Base-by-base conservation (phyloP, 1,140 invertebrate genomes). In the Sycophila sp. region DNA sequence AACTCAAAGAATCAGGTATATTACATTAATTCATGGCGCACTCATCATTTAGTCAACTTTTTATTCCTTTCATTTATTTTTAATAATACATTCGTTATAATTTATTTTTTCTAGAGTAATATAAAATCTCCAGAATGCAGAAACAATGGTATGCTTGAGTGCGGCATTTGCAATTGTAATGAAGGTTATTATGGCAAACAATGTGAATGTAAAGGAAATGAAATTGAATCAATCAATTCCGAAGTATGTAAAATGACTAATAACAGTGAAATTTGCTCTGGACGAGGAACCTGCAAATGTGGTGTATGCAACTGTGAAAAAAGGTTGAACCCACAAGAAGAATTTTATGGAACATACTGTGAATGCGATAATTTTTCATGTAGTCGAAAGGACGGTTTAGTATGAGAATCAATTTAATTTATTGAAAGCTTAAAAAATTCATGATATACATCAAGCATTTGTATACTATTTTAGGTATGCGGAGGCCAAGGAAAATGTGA, bases 321-420 rank as follows among this genome's bases (percentile, higher is more conserved):
- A 74, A 85, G 89, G 24, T 76, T 82, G 17, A 86, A 87, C 75
- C 78, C 78, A 28, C 71, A 82, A 47, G 84, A 87, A 70, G 22
- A 77, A 32, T 79, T 88, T 38, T 91, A 89, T 0, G 97, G 97
- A 1, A 87, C 89, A 71, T 97, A 89, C 84, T 99, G 97, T 81
- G 93, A 98, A 83, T 98, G 97, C 86, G 95, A 98, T 82, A 96
- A 98, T 87, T 98, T 96, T 81, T 94, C 93, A 15, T 98, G 97
- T 81, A 94, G 96, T 80, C 90, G 94, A 75, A 89, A 92, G 82
- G 90, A 94, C 80, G 92, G 93, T 26, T 34, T 75, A 72, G 79
- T 81, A 45, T 58, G 60, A n/a, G n/a, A n/a, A n/a, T n/a, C n/a
- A n/a, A n/a, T n/a, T n/a, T n/a, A n/a, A n/a, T n/a, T n/a, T n/a